Base-by-base conservation (phyloP, 2,888 invertebrate genomes). In the Xestoiulus laeticollis region DNA sequence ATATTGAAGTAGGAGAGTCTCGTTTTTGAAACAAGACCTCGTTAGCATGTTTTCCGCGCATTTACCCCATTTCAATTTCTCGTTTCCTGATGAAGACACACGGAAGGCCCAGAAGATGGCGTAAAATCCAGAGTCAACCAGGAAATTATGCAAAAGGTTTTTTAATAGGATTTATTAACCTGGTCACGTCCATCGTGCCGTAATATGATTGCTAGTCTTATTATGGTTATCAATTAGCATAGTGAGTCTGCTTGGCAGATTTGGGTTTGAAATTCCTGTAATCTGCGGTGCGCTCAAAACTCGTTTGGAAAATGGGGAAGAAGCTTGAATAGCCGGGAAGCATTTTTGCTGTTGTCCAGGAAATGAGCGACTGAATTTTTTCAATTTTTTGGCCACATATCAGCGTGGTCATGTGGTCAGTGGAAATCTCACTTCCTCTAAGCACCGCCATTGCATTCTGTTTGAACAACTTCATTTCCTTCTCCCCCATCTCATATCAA, bases 161-260 rank as follows among this genome's bases (percentile, higher is more conserved):
- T 53, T 22, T 78, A 30, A 78, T 30, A 78, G 22, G 78, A 78
- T 78, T n/a, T 78, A 30, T 78, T 78, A 78, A 78, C 78, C 78
- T 78, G 30, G 78, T 78, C 78, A 78, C 78, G 78, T 78, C 78
- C 78, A 78, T 78, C 78, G 78, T 78, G 78, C 78, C 78, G 78
- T 78, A 78, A 78, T 78, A 78, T 14, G 78, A 78, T 78, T 78
- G 78, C 78, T 14, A 78, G 78, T 30, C 78, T 30, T 78, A 78
- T 78, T 78, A 78, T 78, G 78, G 78, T 78, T 78, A 78, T 78
- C 78, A 78, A 78, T 78, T 78, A 78, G 78, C 78, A 78, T 78
- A 78, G 30, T 78, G 22, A 78, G 78, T 78, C 78, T 78, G 30
- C 78, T 78, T 78, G 78, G 78, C 78, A 78, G 78, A 78, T 78